Evolutionary conservation across 2,797 vertebrate species (phyloP), one percentile per base, ranked within the genome.

Genomic region (Todus mexicanus): DNA sequence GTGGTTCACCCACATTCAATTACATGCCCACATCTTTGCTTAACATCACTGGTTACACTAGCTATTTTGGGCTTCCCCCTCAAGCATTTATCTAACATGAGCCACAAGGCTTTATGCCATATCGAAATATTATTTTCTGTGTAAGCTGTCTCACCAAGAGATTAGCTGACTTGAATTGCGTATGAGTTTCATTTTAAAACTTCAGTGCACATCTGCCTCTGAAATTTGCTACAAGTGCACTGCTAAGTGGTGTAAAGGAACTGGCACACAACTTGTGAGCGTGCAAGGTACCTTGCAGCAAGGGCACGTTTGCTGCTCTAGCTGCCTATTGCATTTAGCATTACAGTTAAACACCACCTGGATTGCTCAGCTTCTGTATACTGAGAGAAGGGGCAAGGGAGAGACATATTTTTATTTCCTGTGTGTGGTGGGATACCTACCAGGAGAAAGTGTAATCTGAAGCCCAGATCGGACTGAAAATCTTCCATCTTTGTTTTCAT

Each of bases 261-360:
- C 45, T 1, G 17, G 33, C 45, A 37, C 23, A 6, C 50, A 27
- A 2, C 38, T n/a, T 33, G 47, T 9, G 35, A 47, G 50, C 38
- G 5, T 4, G 0, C 27, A 7, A 14, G 5, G 27, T 9, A 6
- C 63, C 37, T 53, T 13, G 7, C 57, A 56, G 19, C 0, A 0
- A 61, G 22, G 57, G 16, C 12, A 10, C 7, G 1, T 21, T 35
- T 38, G 53, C 68, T 31, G 10, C 27, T 22, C 12, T 42, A 59
- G 12, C 43, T 23, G 15, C 51, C 19, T 25, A 0, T 16, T 21
- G 22, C 20, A 3, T 38, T 53, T 33, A 40, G n/a, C 4, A 1
- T 35, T 9, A 16, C 0, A 7, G 40, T 33, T 23, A 50, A 71
- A 37, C 33, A 15, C 10, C 20, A 14, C 37, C 48, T 29, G 23